Conservation (phyloP, 2,888 invertebrate genomes). For the Deilephila elpenor region DNA sequence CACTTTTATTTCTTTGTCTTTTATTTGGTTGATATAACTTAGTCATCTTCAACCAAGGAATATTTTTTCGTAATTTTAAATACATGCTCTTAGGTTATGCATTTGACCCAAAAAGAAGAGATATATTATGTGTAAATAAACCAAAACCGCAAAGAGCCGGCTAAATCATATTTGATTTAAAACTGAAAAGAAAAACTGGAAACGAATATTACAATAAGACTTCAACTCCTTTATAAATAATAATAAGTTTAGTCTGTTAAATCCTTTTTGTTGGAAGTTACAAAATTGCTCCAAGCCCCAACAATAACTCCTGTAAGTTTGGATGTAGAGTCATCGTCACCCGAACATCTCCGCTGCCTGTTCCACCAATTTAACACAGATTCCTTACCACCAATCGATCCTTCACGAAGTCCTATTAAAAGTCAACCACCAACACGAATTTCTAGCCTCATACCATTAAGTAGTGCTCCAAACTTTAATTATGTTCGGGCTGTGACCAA, state of each 20-base stretch:
- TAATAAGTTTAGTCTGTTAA: background rate
- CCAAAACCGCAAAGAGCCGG: too few species aligned
- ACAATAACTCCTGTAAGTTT: background rate
- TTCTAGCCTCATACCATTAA: conserved; percentile 81
- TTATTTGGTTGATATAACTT: background rate
- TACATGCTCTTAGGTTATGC: too few species aligned
- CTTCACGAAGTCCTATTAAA: conserved; percentile 82
- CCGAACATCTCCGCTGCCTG: conserved; percentile 26
- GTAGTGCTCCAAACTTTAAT: conserved; percentile 84
- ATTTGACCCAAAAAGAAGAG: too few species aligned
- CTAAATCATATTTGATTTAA: too few species aligned
- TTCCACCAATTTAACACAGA: conserved; percentile 71
- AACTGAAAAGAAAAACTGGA: too few species aligned
- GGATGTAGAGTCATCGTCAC: background rate
- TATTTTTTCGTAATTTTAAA: too few species aligned
- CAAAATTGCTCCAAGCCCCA: background rate
- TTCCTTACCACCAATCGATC: conserved; percentile 73
- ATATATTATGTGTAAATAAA: too few species aligned
- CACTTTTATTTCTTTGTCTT: background rate
- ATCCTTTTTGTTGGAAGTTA: background rate
- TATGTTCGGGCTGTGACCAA: conserved; percentile 84
- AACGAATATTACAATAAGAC: too few species aligned
- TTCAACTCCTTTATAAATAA: too few species aligned
- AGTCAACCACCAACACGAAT: conserved; percentile 81
- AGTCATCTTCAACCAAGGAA: too few species aligned